These are phyloP conservation scores for Folsomia candida DNA, from an alignment of 2,888 invertebrate species.

Conservation along the genomic window DNA sequence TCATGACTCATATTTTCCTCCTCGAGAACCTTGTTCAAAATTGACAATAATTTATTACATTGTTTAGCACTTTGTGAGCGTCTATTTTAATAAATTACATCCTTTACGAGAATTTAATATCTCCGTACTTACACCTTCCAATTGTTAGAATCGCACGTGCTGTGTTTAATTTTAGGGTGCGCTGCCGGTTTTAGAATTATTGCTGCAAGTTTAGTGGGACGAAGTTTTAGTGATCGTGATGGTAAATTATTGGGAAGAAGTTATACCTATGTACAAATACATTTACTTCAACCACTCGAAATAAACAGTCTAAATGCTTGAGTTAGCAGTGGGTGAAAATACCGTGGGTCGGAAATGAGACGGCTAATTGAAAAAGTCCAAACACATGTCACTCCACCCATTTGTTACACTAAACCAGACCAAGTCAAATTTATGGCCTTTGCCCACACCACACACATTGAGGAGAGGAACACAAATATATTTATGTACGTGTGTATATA, in stretches of 20 bases:
- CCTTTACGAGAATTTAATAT: background rate
- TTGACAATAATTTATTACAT: background rate
- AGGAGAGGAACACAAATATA: no score
- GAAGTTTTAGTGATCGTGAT: no score
- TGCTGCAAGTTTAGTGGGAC: no score
- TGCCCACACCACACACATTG: conserved; percentile 1
- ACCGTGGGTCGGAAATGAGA: conserved; percentile 44
- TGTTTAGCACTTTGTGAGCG: background rate
- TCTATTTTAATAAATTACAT: conserved; percentile 1
- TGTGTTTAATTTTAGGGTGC: background rate
- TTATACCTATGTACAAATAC: no score
- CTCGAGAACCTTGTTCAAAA: no score
- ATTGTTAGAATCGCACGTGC: conserved; percentile 15
- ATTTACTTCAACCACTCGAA: no score
- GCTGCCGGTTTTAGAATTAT: no score
- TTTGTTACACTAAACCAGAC: conserved; percentile 31
- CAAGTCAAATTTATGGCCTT: conserved; percentile 16
- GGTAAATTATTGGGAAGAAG: no score
- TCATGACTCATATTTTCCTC: no score
- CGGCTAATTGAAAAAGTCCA: conserved; percentile 48
- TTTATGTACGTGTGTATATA: no score
- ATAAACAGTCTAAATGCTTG: no score
- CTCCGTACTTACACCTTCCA: conserved; percentile 11
- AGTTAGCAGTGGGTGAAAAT: no score
- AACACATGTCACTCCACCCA: conserved; percentile 48